phyloP scores from a whole-genome alignment of 2,888 invertebrate genomes.

The Phrixothrix hirtus region DNA sequence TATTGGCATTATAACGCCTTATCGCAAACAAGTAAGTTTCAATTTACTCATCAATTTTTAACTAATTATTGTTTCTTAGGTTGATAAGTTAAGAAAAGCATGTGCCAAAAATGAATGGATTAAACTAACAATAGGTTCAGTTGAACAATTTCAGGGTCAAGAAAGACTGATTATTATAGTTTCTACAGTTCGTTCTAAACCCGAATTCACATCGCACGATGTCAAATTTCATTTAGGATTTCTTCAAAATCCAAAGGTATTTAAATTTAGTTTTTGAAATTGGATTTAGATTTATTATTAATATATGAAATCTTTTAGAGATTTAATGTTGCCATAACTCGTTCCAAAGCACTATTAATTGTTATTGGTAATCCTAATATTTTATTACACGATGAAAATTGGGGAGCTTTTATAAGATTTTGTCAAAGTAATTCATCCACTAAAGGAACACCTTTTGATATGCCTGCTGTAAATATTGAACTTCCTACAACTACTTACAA shows the following conservation, averaged over 20 bases:
- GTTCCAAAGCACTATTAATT: conserved; percentile 69
- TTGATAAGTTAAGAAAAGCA: conserved; percentile 56
- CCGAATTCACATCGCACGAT: conserved; percentile 58
- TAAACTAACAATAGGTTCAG: conserved; percentile 71
- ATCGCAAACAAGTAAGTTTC: conserved; percentile 57
- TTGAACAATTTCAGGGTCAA: conserved; percentile 85
- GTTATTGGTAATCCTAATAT: conserved; percentile 61
- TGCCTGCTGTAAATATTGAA: too few relatives aligned
- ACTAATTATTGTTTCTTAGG: conserved; percentile 28
- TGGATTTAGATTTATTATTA: not conserved
- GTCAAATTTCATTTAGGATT: conserved; percentile 58
- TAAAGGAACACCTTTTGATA: conserved; percentile 43
- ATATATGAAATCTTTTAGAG: conserved; percentile 59
- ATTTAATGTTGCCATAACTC: conserved; percentile 73
- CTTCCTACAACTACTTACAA: too few relatives aligned
- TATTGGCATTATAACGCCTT: conserved; percentile 64
- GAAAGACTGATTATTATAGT: conserved; percentile 79
- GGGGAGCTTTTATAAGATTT: conserved; percentile 52
- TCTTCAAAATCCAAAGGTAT: conserved; percentile 61
- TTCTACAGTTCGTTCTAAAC: conserved; percentile 75
- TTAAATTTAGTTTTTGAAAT: not conserved
- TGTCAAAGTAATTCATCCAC: conserved; percentile 50
- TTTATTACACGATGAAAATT: conserved; percentile 51
- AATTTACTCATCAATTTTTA: too few relatives aligned
- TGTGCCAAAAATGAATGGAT: conserved; percentile 45